Percentiles rank a stretch among this genome's conserved stretches.
These are phyloP conservation scores for Noctua pronuba DNA, from an alignment of 2,888 invertebrate genomes.

Conservation along the genomic window DNA sequence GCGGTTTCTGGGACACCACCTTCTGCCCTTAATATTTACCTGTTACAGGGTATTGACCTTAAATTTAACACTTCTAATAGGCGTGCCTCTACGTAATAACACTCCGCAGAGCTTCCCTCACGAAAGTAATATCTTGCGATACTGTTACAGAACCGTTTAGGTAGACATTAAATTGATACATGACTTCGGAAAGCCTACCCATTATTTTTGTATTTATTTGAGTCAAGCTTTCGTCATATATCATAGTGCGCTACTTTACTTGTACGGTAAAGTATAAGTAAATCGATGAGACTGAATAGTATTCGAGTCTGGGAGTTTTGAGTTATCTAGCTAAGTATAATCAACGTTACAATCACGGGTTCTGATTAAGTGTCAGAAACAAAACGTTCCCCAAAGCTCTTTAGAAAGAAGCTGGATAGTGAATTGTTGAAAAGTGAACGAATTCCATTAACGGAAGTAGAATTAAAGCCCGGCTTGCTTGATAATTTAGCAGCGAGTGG, in stretches of 20 bases:
- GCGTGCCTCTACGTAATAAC: constrained; percentile 24
- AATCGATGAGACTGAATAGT: constrained; percentile 32
- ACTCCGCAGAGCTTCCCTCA: constrained; percentile 20
- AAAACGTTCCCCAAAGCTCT: constrained; percentile 74
- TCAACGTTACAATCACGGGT: constrained; percentile 71
- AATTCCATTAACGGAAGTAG: constrained; percentile 83
- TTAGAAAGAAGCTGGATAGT: constrained; percentile 77
- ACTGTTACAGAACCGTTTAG: constrained; percentile 48
- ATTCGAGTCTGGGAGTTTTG: constrained; percentile 10
- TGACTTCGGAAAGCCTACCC: constrained; percentile 51
- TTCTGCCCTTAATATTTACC: constrained; percentile 67
- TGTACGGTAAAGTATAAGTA: constrained; percentile 8
- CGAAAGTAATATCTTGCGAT: constrained; percentile 36
- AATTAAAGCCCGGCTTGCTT: constrained; percentile 77
- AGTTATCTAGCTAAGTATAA: constrained; percentile 59
- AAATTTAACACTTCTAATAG: constrained; percentile 64
- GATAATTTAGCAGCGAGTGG: constrained; percentile 75
- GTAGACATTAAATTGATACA: constrained; percentile 59
- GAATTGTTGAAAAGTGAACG: constrained; percentile 82
- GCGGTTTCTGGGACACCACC: constrained; percentile 74
- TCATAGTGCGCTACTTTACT: constrained; percentile 33
- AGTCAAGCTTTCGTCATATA: constrained; percentile 44
- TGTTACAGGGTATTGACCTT: constrained; percentile 68
- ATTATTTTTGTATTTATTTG: constrained; percentile 61
- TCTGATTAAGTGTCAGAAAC: constrained; percentile 78